These are phyloP conservation scores for Trichopria drosophilae DNA, from an alignment of 2,888 invertebrate species.

Conservation along the genomic window DNA sequence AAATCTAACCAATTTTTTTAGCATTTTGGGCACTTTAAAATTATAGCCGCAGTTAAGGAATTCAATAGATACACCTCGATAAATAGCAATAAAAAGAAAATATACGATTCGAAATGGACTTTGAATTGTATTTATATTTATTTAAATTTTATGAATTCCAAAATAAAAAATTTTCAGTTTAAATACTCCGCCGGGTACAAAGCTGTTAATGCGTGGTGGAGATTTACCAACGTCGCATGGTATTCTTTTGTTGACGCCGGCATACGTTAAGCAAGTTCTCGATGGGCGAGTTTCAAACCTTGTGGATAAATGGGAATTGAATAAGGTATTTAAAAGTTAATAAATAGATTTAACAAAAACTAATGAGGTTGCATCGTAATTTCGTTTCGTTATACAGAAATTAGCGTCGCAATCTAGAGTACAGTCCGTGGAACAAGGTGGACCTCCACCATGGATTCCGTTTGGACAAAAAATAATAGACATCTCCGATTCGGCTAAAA, in stretches of 20 bases:
- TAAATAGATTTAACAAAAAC: no score
- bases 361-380: background rate
- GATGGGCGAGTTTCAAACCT: slow-evolving; percentile 84
- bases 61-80: no score
- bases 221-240: slow-evolving; percentile 70
- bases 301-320: slow-evolving; percentile 87
- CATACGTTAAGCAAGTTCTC: slow-evolving; percentile 68
- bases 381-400: slow-evolving; percentile 48
- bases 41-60: no score
- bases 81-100: background rate
- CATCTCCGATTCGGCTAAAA: slow-evolving; percentile 63
- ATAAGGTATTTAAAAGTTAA: slow-evolving; percentile 50
- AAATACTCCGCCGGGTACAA: slow-evolving; percentile 89
- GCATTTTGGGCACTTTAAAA: no score
- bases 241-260: slow-evolving; percentile 71
- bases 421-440: slow-evolving; percentile 70
- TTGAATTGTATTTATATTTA: slow-evolving; percentile 8
- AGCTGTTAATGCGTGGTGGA: slow-evolving; percentile 65
- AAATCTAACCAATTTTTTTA: no score
- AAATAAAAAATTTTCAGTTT: slow-evolving; percentile 64
- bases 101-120: background rate
- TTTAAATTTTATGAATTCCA: slow-evolving; percentile 7
- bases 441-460: slow-evolving; percentile 89
- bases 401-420: slow-evolving; percentile 57
- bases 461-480: slow-evolving; percentile 79